phyloP scores from a whole-genome alignment of 1,140 invertebrate genomes.

The Brachionus rubens region DNA sequence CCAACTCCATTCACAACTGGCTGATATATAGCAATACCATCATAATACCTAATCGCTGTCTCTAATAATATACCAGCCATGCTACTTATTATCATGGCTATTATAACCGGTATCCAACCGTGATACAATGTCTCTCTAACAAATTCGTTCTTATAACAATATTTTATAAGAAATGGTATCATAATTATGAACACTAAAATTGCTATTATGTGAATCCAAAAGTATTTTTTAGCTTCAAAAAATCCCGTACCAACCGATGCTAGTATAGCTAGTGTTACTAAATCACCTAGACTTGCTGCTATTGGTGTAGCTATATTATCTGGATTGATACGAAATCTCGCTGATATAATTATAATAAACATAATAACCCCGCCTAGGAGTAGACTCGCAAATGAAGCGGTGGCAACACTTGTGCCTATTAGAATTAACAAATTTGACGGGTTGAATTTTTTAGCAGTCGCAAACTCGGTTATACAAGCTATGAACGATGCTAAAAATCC shows the following conservation, averaged over 20 bases:
- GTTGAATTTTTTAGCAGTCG: slow-evolving; percentile 75
- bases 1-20: slow-evolving; percentile 70
- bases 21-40: slow-evolving; percentile 59
- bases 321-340: slow-evolving; percentile 78
- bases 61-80: slow-evolving; percentile 59
- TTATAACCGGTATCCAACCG: slow-evolving; percentile 62
- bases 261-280: slow-evolving; percentile 79
- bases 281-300: slow-evolving; percentile 86
- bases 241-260: slow-evolving; percentile 61
- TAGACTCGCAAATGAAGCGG: slow-evolving; percentile 84
- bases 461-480: slow-evolving; percentile 78
- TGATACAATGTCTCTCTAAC: slow-evolving; percentile 59
- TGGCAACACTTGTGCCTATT: slow-evolving; percentile 82
- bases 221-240: not conserved
- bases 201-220: slow-evolving; percentile 20
- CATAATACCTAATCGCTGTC: slow-evolving; percentile 54
- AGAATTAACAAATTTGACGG: slow-evolving; percentile 77
- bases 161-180: slow-evolving; percentile 59
- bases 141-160: slow-evolving; percentile 59
- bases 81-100: slow-evolving; percentile 61
- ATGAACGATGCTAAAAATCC: slow-evolving; percentile 82
- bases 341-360: slow-evolving; percentile 61
- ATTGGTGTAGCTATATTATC: slow-evolving; percentile 96
- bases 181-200: slow-evolving; percentile 47
- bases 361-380: slow-evolving; percentile 73